These are phyloP conservation scores for Holacanthella duospinosa DNA, from an alignment of 2,888 invertebrate genomes.

Conservation along the genomic window DNA sequence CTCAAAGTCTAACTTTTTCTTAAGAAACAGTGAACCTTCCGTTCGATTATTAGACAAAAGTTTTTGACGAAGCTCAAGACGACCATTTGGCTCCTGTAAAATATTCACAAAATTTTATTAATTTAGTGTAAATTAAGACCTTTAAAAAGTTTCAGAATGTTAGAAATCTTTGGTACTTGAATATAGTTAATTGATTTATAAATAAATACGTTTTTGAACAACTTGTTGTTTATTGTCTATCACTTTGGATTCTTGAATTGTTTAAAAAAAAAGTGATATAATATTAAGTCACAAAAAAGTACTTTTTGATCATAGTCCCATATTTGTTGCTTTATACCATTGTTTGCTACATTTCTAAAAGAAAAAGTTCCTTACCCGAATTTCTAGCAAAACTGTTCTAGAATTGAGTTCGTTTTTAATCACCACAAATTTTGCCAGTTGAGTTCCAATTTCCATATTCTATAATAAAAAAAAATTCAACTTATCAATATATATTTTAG, in stretches of 20 bases:
- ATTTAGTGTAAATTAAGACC: neutral
- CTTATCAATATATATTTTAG: neutral
- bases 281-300: too few relatives aligned
- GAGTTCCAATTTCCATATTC: slow-evolving; percentile 64
- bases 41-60: slow-evolving; percentile 64
- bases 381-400: slow-evolving; percentile 68
- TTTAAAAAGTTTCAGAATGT: neutral
- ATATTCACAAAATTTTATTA: neutral
- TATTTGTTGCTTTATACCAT: too few relatives aligned
- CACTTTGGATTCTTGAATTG: too few relatives aligned
- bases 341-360: too few relatives aligned
- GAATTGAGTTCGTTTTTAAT: slow-evolving; percentile 66
- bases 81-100: slow-evolving; percentile 27
- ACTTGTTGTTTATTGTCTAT: too few relatives aligned
- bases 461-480: slow-evolving; percentile 42
- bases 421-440: slow-evolving; percentile 69
- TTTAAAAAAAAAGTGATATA: too few relatives aligned
- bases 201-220: too few relatives aligned
- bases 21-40: slow-evolving; percentile 65
- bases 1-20: slow-evolving; percentile 75
- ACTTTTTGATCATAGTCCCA: too few relatives aligned
- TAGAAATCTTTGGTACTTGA: neutral
- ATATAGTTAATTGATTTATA: too few relatives aligned
- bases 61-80: slow-evolving; percentile 36
- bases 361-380: slow-evolving; percentile 56